Evolutionary conservation across 1,140 invertebrate genomes (phyloP), one percentile per base, ranked within the genome.

Genomic region (Caenorhabditis remanei): DNA sequence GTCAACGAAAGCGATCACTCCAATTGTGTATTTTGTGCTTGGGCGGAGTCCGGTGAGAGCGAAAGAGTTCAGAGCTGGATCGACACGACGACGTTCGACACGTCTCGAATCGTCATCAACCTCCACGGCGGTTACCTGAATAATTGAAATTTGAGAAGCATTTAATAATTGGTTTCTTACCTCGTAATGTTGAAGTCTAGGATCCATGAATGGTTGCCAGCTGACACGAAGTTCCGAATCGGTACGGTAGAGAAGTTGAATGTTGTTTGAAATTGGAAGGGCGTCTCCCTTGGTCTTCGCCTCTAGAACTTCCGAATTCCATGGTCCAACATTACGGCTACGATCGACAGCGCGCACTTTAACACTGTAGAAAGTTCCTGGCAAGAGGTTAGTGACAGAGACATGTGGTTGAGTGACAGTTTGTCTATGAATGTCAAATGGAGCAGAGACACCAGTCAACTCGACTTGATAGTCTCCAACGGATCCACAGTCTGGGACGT

Each of bases 381-480:
- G 92, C 13, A 92, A 75, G n/a, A 92, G 86, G 75, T 92, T 92
- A 7, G 90, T 91, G 61, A 92, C 89, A 67, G 90, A 91, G 48
- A 91, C 91, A 8, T 91, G 89, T 61, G 91, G 91, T 53, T 92
- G 90, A 14, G 92, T 90, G 21, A 92, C 91, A 4, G 92, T 92
- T 71, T 92, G 91, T 63, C 92, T 88, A 83, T 92, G 91, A 50
- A 93, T 87, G 84, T 92, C 91, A 79, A 92, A 93, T 61, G 75
- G 87, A 53, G 90, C 85, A 65, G 83, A 84, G 19, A 89, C 55
- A 21, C 91, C 92, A 21, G 87, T 87, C 53, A 93, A 58, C 88
- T 93, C 92, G 19, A 93, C 86, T 83, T 93, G 92, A 87, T 92
- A 92, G 84, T 93, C 91, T 83, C 92, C 92, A 56, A 92, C 89